A percentile compares a stretch with the other conserved stretches of the same genome.
Evolutionary conservation across 2,888 invertebrate genomes (phyloP).

Genomic region (Torymus auratus): DNA sequence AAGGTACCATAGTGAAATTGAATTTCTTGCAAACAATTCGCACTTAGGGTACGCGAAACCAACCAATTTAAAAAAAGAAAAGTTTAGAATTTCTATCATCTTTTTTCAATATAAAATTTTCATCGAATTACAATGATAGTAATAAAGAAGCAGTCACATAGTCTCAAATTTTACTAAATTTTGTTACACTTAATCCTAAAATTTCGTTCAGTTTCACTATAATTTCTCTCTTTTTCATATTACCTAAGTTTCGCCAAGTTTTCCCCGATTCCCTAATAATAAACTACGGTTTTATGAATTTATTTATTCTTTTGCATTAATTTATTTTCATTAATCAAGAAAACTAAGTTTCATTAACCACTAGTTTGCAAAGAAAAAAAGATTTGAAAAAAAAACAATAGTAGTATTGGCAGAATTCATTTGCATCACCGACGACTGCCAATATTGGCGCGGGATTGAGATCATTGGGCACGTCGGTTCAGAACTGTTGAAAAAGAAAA

Average conservation of each 20-base stretch:
- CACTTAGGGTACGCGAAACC: constrained; percentile 4
- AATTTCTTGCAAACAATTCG: constrained; percentile 41
- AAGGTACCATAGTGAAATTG: constrained; percentile 56
- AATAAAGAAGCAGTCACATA: constrained; percentile 44
- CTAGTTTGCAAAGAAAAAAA: constrained; percentile 10
- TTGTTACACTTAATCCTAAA: constrained; percentile 34
- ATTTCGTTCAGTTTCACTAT: constrained; percentile 50
- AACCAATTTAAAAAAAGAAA: constrained; percentile 14
- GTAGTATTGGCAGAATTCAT: constrained; percentile 65
- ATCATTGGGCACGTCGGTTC: constrained; percentile 67
- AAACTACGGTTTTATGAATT: constrained; percentile 1
- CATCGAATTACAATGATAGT: constrained; percentile 14
- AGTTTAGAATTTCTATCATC: not conserved
- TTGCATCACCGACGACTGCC: constrained; percentile 61
- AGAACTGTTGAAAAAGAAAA: constrained; percentile 38
- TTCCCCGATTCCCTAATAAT: constrained; percentile 44
- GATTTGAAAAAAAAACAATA: constrained; percentile 28
- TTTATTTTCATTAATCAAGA: constrained; percentile 30
- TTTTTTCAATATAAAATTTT: constrained; percentile 3
- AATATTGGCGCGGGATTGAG: constrained; percentile 68
- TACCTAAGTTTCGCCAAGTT: constrained; percentile 45
- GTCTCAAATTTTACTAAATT: constrained; percentile 52
- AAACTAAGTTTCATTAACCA: constrained; percentile 14
- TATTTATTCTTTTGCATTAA: constrained; percentile 25
- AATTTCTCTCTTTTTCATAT: constrained; percentile 45